phyloP scores from a whole-genome alignment of 2,888 invertebrate genomes.

The Halocaridina rubra region DNA sequence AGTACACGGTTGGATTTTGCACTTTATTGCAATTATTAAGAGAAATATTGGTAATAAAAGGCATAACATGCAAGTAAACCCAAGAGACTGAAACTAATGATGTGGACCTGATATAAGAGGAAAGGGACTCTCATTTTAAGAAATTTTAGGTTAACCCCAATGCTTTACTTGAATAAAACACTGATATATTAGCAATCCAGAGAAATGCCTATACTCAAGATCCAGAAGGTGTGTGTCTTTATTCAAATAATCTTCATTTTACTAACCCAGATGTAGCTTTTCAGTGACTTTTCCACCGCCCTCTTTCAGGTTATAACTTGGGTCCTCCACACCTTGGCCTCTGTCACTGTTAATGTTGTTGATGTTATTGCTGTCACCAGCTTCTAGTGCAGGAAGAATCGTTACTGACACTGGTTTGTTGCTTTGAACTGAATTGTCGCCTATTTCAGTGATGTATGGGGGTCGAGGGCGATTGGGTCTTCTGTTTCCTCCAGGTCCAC shows the following conservation, averaged over 20 bases:
- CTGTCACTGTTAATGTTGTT: conserved; percentile 46
- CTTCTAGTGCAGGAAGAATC: conserved; percentile 35
- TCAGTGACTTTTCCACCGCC: conserved; percentile 28
- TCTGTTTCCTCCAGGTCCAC: background rate
- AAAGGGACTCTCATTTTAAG: too few relatives aligned
- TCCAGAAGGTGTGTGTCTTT: too few relatives aligned
- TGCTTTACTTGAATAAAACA: too few relatives aligned
- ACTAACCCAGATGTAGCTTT: conserved; percentile 48
- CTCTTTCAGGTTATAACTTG: conserved; percentile 30
- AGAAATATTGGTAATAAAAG: too few relatives aligned
- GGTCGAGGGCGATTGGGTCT: conserved; percentile 3
- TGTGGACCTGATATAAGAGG: too few relatives aligned
- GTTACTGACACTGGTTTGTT: conserved; percentile 26
- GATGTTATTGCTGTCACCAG: conserved; percentile 32
- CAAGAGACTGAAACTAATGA: too few relatives aligned
- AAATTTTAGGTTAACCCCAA: too few relatives aligned
- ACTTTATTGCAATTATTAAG: too few relatives aligned
- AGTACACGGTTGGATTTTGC: too few relatives aligned
- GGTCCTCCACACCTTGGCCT: conserved; percentile 36
- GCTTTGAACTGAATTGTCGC: conserved; percentile 33
- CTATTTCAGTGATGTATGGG: conserved; percentile 27
- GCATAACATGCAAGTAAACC: too few relatives aligned
- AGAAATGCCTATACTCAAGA: too few relatives aligned
- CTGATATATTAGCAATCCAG: too few relatives aligned
- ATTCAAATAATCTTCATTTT: background rate